Base-by-base conservation (phyloP, 2,797 vertebrate species). In the Dallia pectoralis region DNA sequence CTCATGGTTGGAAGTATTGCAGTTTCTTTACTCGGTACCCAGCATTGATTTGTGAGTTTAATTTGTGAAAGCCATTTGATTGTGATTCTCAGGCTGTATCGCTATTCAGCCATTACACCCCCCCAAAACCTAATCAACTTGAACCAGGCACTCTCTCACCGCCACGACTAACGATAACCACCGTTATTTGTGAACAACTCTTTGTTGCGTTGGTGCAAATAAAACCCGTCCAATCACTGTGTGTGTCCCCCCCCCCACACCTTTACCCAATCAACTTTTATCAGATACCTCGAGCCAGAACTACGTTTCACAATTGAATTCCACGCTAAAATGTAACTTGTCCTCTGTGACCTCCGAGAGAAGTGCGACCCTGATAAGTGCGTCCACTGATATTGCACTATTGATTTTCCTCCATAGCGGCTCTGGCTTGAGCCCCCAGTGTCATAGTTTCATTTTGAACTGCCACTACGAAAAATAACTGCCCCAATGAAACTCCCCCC, bases 391-490 rank as follows among this genome's bases (percentile, higher is more conserved):
- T 94, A 94, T 94, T 93, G 92, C 93, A 33, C 84, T 94, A 94
- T 94, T 94, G 93, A 94, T 94, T 94, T 94, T 86, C 84, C 85
- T 91, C 86, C 81, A 78, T 91, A 86, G 88, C 71, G 83, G 84
- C 87, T 85, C 78, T 73, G 53, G 82, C 81, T 79, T 77, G 84
- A 87, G 84, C 87, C 75, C 87, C 84, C 81, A 82, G 89, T 18
- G 16, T 27, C 67, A 47, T 27, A 44, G 40, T 93, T 93, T 94
- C 93, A 93, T 94, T 94, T 93, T 91, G 90, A 87, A 75, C 86
- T 77, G 87, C 90, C 86, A 91, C 93, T 90, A 94, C 93, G 93
- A 94, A 67, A 93, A 93, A 92, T 92, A 94, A 93, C 90, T 91
- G 88, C 9, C 86, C 88, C 90, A 89, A 87, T 92, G 91, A 94